Evolutionary conservation across 2,888 invertebrate genomes (phyloP).

Genomic region (Eumacrocentrus americanus): DNA sequence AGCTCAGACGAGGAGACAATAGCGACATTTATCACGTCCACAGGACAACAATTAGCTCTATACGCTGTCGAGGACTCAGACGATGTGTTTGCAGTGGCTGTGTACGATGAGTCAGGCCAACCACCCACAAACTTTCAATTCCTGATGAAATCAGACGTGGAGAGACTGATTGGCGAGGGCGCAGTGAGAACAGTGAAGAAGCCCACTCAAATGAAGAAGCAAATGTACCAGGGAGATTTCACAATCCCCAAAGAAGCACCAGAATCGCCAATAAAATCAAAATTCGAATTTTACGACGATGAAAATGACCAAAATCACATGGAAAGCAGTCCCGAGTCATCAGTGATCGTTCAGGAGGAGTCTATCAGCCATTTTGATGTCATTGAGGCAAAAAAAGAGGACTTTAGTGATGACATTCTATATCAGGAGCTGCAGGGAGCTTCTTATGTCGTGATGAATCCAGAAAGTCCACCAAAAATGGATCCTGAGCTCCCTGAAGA

Average conservation of each 20-base stretch:
- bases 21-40: constrained; percentile 57
- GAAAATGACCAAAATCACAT: background rate
- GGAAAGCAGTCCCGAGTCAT: background rate
- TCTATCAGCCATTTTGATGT: no score
- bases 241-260: background rate
- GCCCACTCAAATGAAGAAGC: constrained; percentile 52
- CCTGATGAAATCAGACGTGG: constrained; percentile 58
- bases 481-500: background rate
- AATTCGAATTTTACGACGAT: no score
- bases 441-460: background rate
- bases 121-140: constrained; percentile 59
- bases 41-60: constrained; percentile 56
- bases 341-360: background rate
- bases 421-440: background rate
- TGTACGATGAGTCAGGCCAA: constrained; percentile 57
- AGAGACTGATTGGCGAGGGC: constrained; percentile 58
- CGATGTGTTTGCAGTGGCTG: constrained; percentile 58
- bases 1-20: constrained; percentile 52
- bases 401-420: background rate
- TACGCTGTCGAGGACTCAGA: constrained; percentile 59
- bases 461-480: background rate
- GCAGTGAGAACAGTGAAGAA: constrained; percentile 58
- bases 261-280: background rate
- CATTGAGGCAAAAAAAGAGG: background rate
- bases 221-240: constrained; percentile 28